Conservation (phyloP, 1,140 invertebrate species). For the Diabrotica virgifera region DNA sequence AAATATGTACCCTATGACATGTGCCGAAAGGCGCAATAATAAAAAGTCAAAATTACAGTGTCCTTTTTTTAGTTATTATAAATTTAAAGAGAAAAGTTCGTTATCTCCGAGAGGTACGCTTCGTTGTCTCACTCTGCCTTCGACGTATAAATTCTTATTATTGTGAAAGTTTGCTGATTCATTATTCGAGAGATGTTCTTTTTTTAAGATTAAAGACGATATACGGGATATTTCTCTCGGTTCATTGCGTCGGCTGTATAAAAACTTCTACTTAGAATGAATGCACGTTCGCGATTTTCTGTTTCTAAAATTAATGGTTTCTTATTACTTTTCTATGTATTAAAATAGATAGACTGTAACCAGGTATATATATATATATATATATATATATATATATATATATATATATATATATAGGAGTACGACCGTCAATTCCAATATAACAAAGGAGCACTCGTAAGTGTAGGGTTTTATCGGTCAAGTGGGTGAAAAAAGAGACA, state of each 20-base stretch:
- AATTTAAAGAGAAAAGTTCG: slow-evolving; percentile 33
- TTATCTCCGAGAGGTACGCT: slow-evolving; percentile 20
- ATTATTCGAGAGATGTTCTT: slow-evolving; percentile 8
- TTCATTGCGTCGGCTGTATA: neutral
- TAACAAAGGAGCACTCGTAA: too few species aligned
- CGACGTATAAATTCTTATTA: slow-evolving; percentile 30
- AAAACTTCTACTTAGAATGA: neutral
- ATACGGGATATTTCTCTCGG: neutral
- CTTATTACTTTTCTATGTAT: too few species aligned
- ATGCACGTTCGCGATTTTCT: too few species aligned
- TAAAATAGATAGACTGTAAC: neutral
- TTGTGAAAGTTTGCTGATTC: slow-evolving; percentile 29
- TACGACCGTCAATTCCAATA: too few species aligned
- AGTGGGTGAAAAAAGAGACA: too few species aligned
- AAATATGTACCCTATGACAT: slow-evolving; percentile 36
- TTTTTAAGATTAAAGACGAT: neutral
- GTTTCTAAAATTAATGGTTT: too few species aligned
- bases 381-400: slow-evolving; percentile 3
- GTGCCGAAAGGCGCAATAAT: slow-evolving; percentile 38
- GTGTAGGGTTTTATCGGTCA: too few species aligned
- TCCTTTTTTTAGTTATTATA: slow-evolving; percentile 30
- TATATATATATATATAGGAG: slow-evolving; percentile 3
- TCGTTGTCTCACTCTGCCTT: slow-evolving; percentile 16
- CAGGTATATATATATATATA: neutral
- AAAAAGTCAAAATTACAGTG: slow-evolving; percentile 31